These are phyloP conservation scores for Thereva unica DNA, from an alignment of 2,888 invertebrate species.

Conservation along the genomic window DNA sequence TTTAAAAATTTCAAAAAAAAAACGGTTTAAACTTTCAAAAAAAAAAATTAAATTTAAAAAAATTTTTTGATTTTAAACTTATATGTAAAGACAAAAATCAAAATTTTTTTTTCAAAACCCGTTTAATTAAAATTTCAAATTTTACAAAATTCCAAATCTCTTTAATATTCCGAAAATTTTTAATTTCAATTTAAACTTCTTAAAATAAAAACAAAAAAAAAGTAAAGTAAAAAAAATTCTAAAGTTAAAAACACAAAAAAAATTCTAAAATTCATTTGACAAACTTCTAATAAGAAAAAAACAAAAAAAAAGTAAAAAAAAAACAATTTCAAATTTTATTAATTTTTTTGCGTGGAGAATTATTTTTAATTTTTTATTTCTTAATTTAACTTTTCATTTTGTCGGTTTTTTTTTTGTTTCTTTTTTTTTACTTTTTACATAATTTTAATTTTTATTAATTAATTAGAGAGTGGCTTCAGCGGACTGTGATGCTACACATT, in stretches of 20 bases:
- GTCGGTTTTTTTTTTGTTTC: conserved; percentile 11
- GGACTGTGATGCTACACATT: conserved; percentile 28
- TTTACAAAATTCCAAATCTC: no score
- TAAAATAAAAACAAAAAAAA: no score
- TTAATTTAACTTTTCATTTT: conserved; percentile 7
- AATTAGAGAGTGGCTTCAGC: conserved; percentile 39
- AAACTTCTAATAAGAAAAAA: conserved; percentile 10
- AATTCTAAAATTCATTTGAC: conserved; percentile 1
- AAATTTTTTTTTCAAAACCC: not conserved
- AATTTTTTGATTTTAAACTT: not conserved
- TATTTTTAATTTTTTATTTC: conserved; percentile 12
- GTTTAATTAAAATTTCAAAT: not conserved
- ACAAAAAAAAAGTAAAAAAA: conserved; percentile 20
- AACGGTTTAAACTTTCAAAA: not conserved
- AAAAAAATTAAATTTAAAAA: not conserved
- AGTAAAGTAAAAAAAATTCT: no score
- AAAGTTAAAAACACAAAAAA: no score
- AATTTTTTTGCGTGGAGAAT: conserved; percentile 31
- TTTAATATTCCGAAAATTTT: no score
- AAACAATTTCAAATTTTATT: conserved; percentile 36
- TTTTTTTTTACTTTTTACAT: conserved; percentile 13
- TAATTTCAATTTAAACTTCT: no score
- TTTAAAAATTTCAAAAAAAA: no score
- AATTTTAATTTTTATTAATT: conserved; percentile 37
- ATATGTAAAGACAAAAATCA: not conserved